Evolutionary conservation across 2,888 invertebrate genomes (phyloP).

Genomic region (Torymus texanus): DNA sequence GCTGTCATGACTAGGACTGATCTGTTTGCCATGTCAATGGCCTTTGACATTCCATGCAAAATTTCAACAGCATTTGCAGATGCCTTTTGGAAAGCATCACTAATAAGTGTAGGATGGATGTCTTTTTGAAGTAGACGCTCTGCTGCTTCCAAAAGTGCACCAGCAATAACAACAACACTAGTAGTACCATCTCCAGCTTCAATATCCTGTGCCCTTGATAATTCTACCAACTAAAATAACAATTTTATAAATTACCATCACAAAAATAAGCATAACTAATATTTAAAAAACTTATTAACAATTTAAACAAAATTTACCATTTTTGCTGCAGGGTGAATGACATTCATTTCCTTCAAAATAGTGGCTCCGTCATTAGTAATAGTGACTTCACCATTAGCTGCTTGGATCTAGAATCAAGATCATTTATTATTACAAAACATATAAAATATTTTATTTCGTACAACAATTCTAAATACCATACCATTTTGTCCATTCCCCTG

Average conservation of each 20-base stretch:
- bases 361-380: constrained; percentile 99
- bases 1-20: constrained; percentile 94
- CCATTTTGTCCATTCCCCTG: constrained; percentile 99
- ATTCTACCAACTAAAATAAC: constrained; percentile 89
- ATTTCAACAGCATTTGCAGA: constrained; percentile 86
- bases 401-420: constrained; percentile 85
- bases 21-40: constrained; percentile 90
- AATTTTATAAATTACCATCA: constrained; percentile 3
- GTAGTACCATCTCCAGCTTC: constrained; percentile 99
- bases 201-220: constrained; percentile 98
- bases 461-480: constrained; percentile 69
- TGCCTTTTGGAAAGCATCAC: constrained; percentile 96
- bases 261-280: constrained; percentile 1
- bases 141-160: constrained; percentile 95
- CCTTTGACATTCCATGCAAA: constrained; percentile 88
- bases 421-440: constrained; percentile 25
- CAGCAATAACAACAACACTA: constrained; percentile 97
- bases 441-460: no score
- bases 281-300: no score
- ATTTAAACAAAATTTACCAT: constrained; percentile 82
- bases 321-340: constrained; percentile 98
- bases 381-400: constrained; percentile 97
- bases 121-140: constrained; percentile 94
- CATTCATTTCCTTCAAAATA: constrained; percentile 98
- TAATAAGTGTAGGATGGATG: constrained; percentile 97